Conservation (phyloP, 2,888 invertebrate species). For the Pyrocoelia pectoralis region DNA sequence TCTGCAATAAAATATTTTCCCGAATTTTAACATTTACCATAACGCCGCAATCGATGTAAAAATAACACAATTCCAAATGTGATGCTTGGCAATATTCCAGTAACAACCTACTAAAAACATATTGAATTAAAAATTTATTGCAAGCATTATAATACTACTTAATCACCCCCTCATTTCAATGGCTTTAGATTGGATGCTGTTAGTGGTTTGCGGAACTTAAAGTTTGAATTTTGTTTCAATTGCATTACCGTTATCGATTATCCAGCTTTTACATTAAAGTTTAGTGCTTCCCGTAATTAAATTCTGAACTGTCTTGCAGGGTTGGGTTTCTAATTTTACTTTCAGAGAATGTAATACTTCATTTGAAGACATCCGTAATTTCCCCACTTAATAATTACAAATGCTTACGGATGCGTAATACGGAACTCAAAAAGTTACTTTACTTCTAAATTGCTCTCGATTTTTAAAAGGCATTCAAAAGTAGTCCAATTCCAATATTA, state of each 20-base stretch:
- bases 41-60: too few relatives aligned
- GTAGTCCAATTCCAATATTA: neutral
- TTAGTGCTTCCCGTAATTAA: slow-evolving; percentile 1
- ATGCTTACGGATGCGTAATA: too few relatives aligned
- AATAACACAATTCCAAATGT: too few relatives aligned
- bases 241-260: neutral
- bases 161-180: neutral
- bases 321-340: neutral
- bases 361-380: neutral
- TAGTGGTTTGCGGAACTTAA: neutral
- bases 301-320: neutral
- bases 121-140: neutral
- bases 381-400: too few relatives aligned
- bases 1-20: too few relatives aligned
- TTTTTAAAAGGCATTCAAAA: neutral
- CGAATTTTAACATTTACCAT: too few relatives aligned
- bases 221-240: slow-evolving; percentile 1
- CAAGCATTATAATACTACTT: neutral
- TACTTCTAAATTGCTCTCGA: neutral
- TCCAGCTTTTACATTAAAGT: neutral
- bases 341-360: neutral
- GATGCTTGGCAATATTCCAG: neutral
- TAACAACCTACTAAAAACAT: neutral
- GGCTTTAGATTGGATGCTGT: neutral
- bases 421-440: neutral